Percentiles rank a stretch among this genome's conserved stretches.
These are phyloP conservation scores for Enteromius trimaculatus DNA, from an alignment of 2,797 vertebrate genomes.

Conservation along the genomic window DNA sequence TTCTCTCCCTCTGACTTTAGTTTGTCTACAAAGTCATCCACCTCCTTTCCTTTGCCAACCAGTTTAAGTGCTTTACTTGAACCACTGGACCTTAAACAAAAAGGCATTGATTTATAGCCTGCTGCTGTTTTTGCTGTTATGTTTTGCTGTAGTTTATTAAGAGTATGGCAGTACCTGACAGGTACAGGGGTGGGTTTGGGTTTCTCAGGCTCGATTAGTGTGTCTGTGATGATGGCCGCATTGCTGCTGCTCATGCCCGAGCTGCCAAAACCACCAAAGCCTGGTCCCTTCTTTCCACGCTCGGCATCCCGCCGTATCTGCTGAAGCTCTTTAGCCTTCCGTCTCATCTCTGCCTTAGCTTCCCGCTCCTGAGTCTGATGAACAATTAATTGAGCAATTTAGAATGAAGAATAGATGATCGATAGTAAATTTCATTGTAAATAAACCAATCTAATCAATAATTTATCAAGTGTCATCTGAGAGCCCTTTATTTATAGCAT, in stretches of 20 bases:
- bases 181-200: constrained; percentile 88
- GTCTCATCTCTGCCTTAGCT: constrained; percentile 97
- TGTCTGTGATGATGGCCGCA: constrained; percentile 91
- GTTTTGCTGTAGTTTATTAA: not conserved
- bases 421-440: not conserved
- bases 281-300: constrained; percentile 92
- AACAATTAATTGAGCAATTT: not conserved
- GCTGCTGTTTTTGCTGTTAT: not conserved
- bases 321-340: constrained; percentile 97
- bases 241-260: constrained; percentile 84
- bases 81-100: constrained; percentile 83
- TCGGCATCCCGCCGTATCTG: constrained; percentile 93
- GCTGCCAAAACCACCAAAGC: constrained; percentile 92
- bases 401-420: not conserved
- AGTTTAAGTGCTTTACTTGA: constrained; percentile 96
- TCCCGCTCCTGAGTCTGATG: constrained; percentile 94
- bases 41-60: constrained; percentile 95
- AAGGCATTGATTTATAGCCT: not conserved
- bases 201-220: constrained; percentile 92
- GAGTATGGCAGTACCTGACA: constrained; percentile 78
- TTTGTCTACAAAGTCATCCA: constrained; percentile 98
- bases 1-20: constrained; percentile 96
- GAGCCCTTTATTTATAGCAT: not conserved
- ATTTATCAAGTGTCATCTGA: not conserved
- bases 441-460: not conserved